A percentile compares a stretch with the other conserved stretches of the same genome.
Evolutionary conservation across 2,797 vertebrate species (phyloP).

Genomic region (Etheostoma nigrum): DNA sequence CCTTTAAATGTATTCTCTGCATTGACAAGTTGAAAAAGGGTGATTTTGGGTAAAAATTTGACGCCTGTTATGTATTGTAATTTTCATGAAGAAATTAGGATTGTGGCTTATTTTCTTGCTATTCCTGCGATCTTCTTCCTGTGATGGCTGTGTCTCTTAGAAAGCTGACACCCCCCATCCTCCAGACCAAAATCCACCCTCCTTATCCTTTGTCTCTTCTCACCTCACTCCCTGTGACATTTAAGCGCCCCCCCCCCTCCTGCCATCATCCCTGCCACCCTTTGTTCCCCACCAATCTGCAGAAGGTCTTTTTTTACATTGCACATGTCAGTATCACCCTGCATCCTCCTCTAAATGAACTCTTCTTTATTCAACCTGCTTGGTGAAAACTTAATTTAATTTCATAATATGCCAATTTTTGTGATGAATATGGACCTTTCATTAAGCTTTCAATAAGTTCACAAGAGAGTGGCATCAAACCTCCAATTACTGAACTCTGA

Average conservation of each 20-base stretch:
- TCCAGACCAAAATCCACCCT: neutral
- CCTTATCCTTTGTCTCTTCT: constrained; percentile 53
- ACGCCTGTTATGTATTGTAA: neutral
- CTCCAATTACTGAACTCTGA: constrained; percentile 14
- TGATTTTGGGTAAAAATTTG: neutral
- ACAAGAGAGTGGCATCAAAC: neutral
- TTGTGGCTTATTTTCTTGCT: neutral
- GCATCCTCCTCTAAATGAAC: neutral
- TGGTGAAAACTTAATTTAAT: constrained; percentile 15
- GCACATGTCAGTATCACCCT: constrained; percentile 2
- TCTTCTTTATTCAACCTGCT: constrained; percentile 15
- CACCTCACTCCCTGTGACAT: constrained; percentile 63
- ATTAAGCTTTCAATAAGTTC: constrained; percentile 22
- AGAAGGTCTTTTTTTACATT: constrained; percentile 6
- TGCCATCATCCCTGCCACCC: constrained; percentile 10
- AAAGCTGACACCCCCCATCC: constrained; percentile 13
- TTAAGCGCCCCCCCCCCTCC: constrained; percentile 26
- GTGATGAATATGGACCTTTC: constrained; percentile 8
- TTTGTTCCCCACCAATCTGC: constrained; percentile 49
- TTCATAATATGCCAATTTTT: neutral
- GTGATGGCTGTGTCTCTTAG: neutral
- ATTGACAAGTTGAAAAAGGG: too few relatives aligned
- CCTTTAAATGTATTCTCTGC: too few relatives aligned
- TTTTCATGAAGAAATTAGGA: neutral
- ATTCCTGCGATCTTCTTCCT: neutral